Percentiles rank a stretch among this genome's conserved stretches.
Evolutionary conservation across 2,888 invertebrate genomes (phyloP).

Genomic region (Thysanoteuthis rhombus): DNA sequence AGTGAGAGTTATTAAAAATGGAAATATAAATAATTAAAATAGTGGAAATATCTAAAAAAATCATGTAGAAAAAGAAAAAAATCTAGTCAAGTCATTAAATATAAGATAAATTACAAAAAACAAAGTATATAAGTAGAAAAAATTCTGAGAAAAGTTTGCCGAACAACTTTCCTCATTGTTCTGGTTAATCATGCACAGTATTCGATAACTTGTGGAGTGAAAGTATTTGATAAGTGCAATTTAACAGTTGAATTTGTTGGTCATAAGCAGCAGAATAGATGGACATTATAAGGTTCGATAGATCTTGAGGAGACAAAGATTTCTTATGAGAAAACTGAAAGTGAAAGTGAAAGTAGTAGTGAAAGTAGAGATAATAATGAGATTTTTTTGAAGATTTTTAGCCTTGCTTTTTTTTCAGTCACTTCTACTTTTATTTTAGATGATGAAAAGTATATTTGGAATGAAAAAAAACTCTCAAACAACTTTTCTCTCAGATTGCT

Average conservation of each 20-base stretch:
- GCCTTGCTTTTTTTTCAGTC: background rate
- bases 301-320: background rate
- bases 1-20: background rate
- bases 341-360: background rate
- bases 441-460: background rate
- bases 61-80: background rate
- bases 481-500: too few relatives aligned
- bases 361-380: background rate
- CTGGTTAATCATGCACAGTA: background rate
- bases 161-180: background rate
- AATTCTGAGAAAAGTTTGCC: background rate
- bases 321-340: background rate
- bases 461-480: background rate
- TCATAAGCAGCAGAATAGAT: background rate
- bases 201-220: background rate
- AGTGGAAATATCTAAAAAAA: background rate
- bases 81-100: background rate
- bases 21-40: background rate
- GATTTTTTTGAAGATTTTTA: background rate
- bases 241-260: background rate
- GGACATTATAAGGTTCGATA: background rate
- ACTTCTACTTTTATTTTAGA: background rate
- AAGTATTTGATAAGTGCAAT: constrained; percentile 12
- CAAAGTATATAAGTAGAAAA: background rate
- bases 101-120: background rate